Conservation (phyloP, 2,113 vertebrate species). For the Ornithorhynchus anatinus region DNA sequence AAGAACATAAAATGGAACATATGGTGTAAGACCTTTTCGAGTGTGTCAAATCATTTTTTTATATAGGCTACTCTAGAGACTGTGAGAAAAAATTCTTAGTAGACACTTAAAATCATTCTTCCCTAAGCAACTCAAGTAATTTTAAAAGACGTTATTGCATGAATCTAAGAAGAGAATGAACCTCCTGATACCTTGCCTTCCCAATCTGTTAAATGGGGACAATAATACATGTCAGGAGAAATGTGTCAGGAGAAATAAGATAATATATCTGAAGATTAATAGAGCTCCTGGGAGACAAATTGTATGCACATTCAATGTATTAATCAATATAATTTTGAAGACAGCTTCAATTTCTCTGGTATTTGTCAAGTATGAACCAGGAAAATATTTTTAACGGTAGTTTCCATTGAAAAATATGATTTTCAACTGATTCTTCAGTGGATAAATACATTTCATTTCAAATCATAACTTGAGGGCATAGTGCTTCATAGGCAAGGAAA, state of each 20-base stretch:
- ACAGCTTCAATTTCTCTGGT: no score
- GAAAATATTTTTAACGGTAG: no score
- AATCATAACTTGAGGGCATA: no score
- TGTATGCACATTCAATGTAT: no score
- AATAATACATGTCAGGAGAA: neutral
- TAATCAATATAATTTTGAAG: no score
- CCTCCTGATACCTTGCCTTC: neutral
- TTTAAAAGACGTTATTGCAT: neutral
- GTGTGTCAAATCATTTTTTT: neutral
- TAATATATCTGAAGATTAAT: no score
- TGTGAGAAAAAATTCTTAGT: neutral
- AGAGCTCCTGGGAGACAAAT: no score
- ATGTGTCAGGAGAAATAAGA: neutral
- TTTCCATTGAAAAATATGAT: no score
- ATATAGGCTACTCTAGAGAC: neutral
- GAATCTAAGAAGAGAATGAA: neutral
- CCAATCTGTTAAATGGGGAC: neutral
- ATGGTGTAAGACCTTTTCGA: neutral
- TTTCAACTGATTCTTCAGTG: no score
- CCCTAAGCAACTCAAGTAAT: neutral
- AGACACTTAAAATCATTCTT: neutral
- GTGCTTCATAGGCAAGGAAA: no score
- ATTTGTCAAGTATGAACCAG: no score
- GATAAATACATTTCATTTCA: no score
- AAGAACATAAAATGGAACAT: neutral